Percentiles rank a stretch among this genome's conserved stretches.
Evolutionary conservation across 1,140 invertebrate genomes (phyloP).

Genomic region (Gonatopus flavifemur): DNA sequence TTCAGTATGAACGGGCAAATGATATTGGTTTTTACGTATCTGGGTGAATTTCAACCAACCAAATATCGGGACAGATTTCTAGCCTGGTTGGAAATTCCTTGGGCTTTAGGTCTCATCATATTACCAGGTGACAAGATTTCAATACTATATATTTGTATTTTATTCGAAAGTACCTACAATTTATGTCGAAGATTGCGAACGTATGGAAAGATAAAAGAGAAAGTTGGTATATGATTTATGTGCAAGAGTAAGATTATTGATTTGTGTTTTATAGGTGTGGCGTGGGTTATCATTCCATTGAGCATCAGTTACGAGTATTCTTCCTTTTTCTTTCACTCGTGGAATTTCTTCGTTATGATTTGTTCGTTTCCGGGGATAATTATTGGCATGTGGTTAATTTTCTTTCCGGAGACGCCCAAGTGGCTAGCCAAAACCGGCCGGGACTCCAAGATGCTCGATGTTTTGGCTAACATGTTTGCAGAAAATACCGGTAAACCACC

Average conservation of each 20-base stretch:
- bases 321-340: slow-evolving; percentile 45
- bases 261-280: slow-evolving; percentile 36
- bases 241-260: too few species aligned
- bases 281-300: slow-evolving; percentile 50
- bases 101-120: slow-evolving; percentile 40
- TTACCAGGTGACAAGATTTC: neutral
- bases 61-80: slow-evolving; percentile 41
- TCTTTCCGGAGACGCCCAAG: slow-evolving; percentile 66
- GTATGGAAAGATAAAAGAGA: too few species aligned
- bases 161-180: too few species aligned
- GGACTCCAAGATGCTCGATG: slow-evolving; percentile 45
- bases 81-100: slow-evolving; percentile 49
- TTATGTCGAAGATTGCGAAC: too few species aligned
- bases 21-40: slow-evolving; percentile 44
- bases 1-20: slow-evolving; percentile 50
- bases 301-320: slow-evolving; percentile 22
- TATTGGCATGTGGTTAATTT: slow-evolving; percentile 46
- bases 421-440: slow-evolving; percentile 58
- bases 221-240: too few species aligned
- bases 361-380: slow-evolving; percentile 42
- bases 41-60: slow-evolving; percentile 52
- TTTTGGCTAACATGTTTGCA: slow-evolving; percentile 50
- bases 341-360: slow-evolving; percentile 50
- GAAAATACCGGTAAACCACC: slow-evolving; percentile 48
- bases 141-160: neutral